Percentiles rank a stretch among this genome's conserved stretches.
These are phyloP conservation scores for Telenomus remus DNA, from an alignment of 1,140 invertebrate genomes.

Conservation along the genomic window DNA sequence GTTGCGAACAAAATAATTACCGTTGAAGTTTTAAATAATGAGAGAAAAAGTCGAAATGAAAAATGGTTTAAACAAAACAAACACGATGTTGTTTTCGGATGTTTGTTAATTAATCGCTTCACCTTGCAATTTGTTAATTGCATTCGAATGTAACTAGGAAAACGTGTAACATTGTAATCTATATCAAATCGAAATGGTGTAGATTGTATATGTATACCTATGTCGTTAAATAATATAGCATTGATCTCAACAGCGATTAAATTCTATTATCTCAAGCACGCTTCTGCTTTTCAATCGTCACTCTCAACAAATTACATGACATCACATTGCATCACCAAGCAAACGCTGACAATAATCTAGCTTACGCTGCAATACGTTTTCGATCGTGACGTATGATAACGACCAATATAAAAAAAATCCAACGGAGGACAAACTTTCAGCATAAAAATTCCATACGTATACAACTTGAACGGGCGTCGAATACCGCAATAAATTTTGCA, in stretches of 20 bases:
- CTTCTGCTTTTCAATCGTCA: conserved; percentile 1
- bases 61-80: too few relatives aligned
- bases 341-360: conserved; percentile 1
- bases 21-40: too few relatives aligned
- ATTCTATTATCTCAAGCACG: conserved; percentile 1
- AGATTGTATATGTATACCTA: background rate
- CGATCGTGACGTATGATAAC: conserved; percentile 1
- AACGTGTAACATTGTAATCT: background rate
- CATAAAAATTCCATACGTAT: background rate
- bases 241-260: background rate
- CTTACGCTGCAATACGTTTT: conserved; percentile 3
- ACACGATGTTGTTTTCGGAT: too few relatives aligned
- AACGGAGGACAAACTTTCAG: background rate
- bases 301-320: conserved; percentile 3
- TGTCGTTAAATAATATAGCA: conserved; percentile 3
- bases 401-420: background rate
- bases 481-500: background rate
- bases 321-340: conserved; percentile 1
- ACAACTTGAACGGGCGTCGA: background rate
- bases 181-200: background rate
- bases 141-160: background rate
- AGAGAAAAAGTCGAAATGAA: too few relatives aligned
- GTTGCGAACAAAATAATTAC: too few relatives aligned
- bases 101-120: too few relatives aligned
- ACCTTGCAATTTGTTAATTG: background rate